Percentiles rank a stretch among this genome's conserved stretches.
These are phyloP conservation scores for Volucella zonaria DNA, from an alignment of 2,888 invertebrate genomes.

Conservation along the genomic window DNA sequence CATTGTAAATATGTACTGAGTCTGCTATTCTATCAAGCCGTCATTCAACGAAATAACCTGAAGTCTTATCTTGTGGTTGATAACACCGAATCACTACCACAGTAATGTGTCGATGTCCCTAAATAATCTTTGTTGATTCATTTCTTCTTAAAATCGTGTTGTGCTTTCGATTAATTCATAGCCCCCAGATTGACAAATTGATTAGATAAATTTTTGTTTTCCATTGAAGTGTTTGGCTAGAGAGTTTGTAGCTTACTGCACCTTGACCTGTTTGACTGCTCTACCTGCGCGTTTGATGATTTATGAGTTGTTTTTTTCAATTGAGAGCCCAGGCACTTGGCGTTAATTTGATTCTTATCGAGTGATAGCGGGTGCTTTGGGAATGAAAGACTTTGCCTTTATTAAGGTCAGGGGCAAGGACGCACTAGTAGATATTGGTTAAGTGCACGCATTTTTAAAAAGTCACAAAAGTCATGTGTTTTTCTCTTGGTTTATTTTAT, in stretches of 20 bases:
- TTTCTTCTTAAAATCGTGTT: not conserved
- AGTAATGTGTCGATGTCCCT: too few species aligned
- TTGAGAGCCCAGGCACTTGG: not conserved
- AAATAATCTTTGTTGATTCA: not conserved
- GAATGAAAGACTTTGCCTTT: not conserved
- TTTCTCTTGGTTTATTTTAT: too few species aligned
- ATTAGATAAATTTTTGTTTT: constrained; percentile 1
- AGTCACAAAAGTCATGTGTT: not conserved
- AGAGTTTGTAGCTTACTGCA: not conserved
- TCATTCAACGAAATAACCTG: too few species aligned
- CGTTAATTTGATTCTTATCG: constrained; percentile 1
- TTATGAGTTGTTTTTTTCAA: not conserved
- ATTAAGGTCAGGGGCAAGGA: not conserved
- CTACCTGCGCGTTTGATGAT: constrained; percentile 12
- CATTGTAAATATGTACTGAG: too few species aligned
- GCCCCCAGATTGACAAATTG: not conserved
- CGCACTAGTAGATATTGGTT: not conserved
- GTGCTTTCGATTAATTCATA: not conserved
- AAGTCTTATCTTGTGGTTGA: too few species aligned
- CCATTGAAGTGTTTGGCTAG: not conserved
- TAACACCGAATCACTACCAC: too few species aligned
- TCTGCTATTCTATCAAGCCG: too few species aligned
- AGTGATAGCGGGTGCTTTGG: not conserved
- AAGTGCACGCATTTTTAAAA: not conserved
- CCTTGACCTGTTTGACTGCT: not conserved